These are phyloP conservation scores for Drosophila takahashii DNA, from an alignment of 1,140 invertebrate genomes.

Conservation along the genomic window DNA sequence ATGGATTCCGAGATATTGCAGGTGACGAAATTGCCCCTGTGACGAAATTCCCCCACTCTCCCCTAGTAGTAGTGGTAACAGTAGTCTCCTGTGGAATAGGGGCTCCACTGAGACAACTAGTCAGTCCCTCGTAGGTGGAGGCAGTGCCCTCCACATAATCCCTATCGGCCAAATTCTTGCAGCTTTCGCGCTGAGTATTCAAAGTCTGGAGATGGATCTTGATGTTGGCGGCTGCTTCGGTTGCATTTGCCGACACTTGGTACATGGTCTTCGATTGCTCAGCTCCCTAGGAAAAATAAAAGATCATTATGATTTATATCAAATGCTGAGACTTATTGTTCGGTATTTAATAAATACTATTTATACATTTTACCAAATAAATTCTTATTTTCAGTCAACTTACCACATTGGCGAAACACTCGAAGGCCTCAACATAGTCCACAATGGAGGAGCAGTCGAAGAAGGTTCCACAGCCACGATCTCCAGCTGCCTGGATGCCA, in stretches of 20 bases:
- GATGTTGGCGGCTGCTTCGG: constrained; percentile 13
- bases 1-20: too few species aligned
- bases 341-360: too few species aligned
- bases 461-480: constrained; percentile 15
- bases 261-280: constrained; percentile 56
- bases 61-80: too few species aligned
- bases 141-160: constrained; percentile 39
- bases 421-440: constrained; percentile 39
- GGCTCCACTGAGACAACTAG: constrained; percentile 37
- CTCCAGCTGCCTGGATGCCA: neutral
- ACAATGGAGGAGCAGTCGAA: constrained; percentile 35
- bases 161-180: constrained; percentile 45
- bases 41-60: too few species aligned
- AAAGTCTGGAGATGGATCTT: constrained; percentile 14
- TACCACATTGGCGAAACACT: constrained; percentile 54
- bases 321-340: too few species aligned
- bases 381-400: neutral
- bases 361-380: too few species aligned
- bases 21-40: too few species aligned
- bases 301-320: neutral
- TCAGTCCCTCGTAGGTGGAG: constrained; percentile 37
- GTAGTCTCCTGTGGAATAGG: neutral
- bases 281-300: constrained; percentile 26
- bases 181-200: constrained; percentile 14
- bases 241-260: constrained; percentile 39